A percentile compares a stretch with the other conserved stretches of the same genome.
These are phyloP conservation scores for Streptopelia turtur DNA, from an alignment of 2,797 vertebrate species.

Conservation along the genomic window DNA sequence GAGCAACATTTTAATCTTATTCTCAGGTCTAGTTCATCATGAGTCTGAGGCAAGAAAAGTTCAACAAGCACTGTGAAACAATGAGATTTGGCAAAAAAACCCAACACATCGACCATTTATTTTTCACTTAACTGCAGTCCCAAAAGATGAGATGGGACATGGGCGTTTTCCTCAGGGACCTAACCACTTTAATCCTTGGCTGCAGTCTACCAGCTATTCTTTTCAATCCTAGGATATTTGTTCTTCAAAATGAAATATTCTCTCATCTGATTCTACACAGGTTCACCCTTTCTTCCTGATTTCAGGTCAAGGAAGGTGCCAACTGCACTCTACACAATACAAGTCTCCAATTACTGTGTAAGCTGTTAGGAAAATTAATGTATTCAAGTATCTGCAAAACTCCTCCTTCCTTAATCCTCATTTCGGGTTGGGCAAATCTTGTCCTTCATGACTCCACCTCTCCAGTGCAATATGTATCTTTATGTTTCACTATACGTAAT, in stretches of 20 bases:
- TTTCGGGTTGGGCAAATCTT: slow-evolving; percentile 48
- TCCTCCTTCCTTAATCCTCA: slow-evolving; percentile 46
- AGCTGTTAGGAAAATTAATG: slow-evolving; percentile 46
- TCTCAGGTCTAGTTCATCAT: not conserved
- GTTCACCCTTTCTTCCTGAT: not conserved
- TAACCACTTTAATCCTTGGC: not conserved
- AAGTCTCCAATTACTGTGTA: not conserved
- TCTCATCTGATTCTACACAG: not conserved
- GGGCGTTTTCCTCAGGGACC: not conserved
- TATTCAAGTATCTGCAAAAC: slow-evolving; percentile 36
- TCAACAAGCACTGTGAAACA: not conserved
- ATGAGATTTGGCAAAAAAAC: not conserved
- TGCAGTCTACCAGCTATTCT: not conserved
- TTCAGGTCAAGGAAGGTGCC: not conserved
- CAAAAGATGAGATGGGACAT: not conserved
- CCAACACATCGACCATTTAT: not conserved
- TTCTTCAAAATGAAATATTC: not conserved
- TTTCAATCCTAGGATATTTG: not conserved
- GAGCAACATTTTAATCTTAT: not conserved
- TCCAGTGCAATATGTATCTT: not conserved
- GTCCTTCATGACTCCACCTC: slow-evolving; percentile 37
- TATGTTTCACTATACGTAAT: slow-evolving; percentile 46
- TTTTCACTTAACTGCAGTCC: not conserved
- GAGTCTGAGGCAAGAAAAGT: not conserved
- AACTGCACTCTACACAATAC: not conserved